Base-by-base conservation (phyloP, 2,797 vertebrate genomes). In the Amblyopsis hoosieri region DNA sequence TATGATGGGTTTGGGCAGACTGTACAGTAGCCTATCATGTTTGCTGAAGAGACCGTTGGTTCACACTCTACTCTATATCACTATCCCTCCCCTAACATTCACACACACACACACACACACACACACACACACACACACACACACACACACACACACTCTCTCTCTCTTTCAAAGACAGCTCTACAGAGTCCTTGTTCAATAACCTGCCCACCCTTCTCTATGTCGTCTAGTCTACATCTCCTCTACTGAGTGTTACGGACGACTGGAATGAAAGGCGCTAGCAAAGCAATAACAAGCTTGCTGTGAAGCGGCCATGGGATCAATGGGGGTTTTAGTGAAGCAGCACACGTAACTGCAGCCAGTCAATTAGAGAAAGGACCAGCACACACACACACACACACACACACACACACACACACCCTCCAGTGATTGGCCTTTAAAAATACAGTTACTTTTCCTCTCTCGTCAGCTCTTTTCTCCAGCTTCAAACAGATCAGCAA, bases 341-440 rank as follows among this genome's bases (percentile, higher is more conserved):
- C 85, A 78, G 76, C 79, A 81, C 87, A 88, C 86, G 82, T 37
- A 37, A 37, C 6, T 9, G 37, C 37, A 37, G 37, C 37, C 37
- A 37, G 37, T 90, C 87, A 91, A 90, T 92, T 91, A 91, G 71
- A 82, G 84, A 73, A 83, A 87, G 77, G 85, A 89, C 37, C 79
- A 80, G 82, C 69, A 72, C 78, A 75, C 62, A 70, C 53, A 69
- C 23, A 72, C 37, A 74, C 64, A 71, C 66, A 67, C 55, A 70
- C 53, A 69, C 19, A 19, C 19, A 19, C 19, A 19, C 31, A 59
- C 23, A 72, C 37, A 74, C 64, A 71, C 66, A 66, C 55, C 9
- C 42, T 55, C 55, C 75, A 83, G 72, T 78, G 67, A 57, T 66
- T 82, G 78, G 85, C 76, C 84, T 88, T 89, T 85, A 85, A 78